These are phyloP conservation scores for Gopherus flavomarginatus DNA, from an alignment of 2,113 vertebrate genomes.

Conservation along the genomic window DNA sequence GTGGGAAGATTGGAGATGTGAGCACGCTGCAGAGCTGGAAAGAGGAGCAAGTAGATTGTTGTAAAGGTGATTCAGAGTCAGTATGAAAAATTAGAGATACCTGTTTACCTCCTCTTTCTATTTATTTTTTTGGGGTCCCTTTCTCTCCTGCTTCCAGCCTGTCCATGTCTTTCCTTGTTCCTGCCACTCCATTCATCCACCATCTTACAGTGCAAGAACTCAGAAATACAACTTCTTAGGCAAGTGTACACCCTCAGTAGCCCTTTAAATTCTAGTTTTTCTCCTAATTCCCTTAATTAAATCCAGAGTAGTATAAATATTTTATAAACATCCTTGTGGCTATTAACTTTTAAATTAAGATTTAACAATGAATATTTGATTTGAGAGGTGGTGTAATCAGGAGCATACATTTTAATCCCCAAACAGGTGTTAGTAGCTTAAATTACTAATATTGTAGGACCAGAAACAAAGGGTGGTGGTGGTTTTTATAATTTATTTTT, in stretches of 20 bases:
- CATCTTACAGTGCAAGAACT: not conserved
- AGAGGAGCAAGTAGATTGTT: not conserved
- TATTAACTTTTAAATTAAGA: not conserved
- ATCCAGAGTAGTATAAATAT: not conserved
- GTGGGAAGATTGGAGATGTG: not conserved
- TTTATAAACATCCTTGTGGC: not conserved
- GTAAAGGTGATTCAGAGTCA: not conserved
- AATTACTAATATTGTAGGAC: not conserved
- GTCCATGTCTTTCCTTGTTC: not conserved
- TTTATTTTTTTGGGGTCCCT: not conserved
- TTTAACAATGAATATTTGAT: conserved; percentile 31
- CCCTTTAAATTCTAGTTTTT: not conserved
- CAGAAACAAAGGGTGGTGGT: not conserved
- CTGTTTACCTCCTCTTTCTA: not conserved
- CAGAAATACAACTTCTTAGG: not conserved
- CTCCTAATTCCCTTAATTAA: not conserved
- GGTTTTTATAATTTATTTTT: too few relatives aligned
- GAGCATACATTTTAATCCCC: not conserved
- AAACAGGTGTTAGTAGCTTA: not conserved
- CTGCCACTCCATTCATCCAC: not conserved
- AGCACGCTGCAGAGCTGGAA: not conserved
- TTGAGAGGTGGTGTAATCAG: not conserved
- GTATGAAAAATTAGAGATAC: not conserved
- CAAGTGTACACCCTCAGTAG: not conserved
- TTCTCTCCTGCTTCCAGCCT: not conserved